Evolutionary conservation across 2,113 vertebrate genomes (phyloP), one percentile per base, ranked within the genome.

Genomic region (Fregata magnificens): DNA sequence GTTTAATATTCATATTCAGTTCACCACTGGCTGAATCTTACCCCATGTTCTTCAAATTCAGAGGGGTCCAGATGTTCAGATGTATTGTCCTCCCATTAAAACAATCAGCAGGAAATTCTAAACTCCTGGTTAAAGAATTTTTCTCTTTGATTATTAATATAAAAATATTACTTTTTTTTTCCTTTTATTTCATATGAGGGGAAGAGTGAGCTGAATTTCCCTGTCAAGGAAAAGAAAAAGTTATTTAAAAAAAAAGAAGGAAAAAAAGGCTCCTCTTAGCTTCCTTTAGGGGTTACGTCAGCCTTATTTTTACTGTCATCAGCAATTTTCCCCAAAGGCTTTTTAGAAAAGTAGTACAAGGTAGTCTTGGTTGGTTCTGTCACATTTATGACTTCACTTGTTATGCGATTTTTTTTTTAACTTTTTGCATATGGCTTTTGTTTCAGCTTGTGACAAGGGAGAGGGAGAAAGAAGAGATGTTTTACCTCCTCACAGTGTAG

Each of bases 391-490:
- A 58, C 69, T 95, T 91, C 24, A 50, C n/a, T 77, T 89, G 47
- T 56, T 94, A 55, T 47, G 92, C 83, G 47, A 73, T 82, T 76
- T 91, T 82, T 81, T 92, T 82, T 95, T 86, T 94, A 77, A 94
- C 38, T 34, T 90, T 77, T 85, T 74, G 36, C n/a, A 70, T 96
- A 82, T 53, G 34, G 4, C 5, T 66, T 86, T 89, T 95, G 24
- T 94, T 95, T 92, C 56, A 82, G n/a, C 53, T 93, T 72, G 69
- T 81, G 76, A 66, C 72, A 78, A 86, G 32, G 8, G 14, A 92
- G 13, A 42, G 13, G 18, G 16, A 63, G 42, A 55, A 83, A 85
- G 62, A 84, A 67, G 34, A 90, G n/a, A 44, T 2, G 28, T 67
- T 42, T 88, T 71, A 44, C 21, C 2, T 82, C 22, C 26, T 82